A percentile compares a stretch with the other conserved stretches of the same genome.
phyloP scores from a whole-genome alignment of 2,888 invertebrate species.

The Drosophila infuscata region DNA sequence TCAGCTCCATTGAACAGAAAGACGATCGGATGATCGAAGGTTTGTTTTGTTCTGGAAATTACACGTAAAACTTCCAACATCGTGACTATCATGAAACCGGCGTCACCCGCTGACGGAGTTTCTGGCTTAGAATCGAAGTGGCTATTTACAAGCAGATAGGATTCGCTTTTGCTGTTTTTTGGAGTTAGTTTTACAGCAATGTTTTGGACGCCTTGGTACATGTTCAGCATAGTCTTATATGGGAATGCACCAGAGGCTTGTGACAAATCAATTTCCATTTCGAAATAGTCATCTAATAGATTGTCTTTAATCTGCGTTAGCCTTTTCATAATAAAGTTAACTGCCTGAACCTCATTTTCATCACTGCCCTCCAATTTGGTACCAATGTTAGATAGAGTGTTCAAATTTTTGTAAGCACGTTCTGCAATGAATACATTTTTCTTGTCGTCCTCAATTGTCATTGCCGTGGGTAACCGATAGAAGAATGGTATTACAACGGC shows the following conservation, averaged over 20 bases:
- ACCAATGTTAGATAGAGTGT: conserved; percentile 46
- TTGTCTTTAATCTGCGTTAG: conserved; percentile 62
- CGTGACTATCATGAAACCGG: conserved; percentile 87
- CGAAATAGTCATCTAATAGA: conserved; percentile 67
- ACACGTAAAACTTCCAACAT: conserved; percentile 87
- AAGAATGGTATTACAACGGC: conserved; percentile 59
- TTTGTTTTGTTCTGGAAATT: conserved; percentile 81
- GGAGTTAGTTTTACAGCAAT: conserved; percentile 74
- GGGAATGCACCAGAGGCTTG: conserved; percentile 70
- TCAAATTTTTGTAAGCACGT: conserved; percentile 85
- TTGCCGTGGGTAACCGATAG: conserved; percentile 59
- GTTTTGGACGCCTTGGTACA: conserved; percentile 82
- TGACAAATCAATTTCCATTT: conserved; percentile 80
- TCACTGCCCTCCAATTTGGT: conserved; percentile 87
- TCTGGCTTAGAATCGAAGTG: conserved; percentile 96
- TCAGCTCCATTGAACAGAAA: conserved; percentile 90
- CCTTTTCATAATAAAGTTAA: conserved; percentile 85
- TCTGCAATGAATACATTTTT: conserved; percentile 88
- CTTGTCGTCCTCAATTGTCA: conserved; percentile 45
- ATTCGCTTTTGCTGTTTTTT: conserved; percentile 36
- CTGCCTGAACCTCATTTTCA: conserved; percentile 89
- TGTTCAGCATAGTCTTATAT: conserved; percentile 54
- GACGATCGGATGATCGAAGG: conserved; percentile 86
- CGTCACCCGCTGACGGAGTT: conserved; percentile 87
- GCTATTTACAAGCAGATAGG: conserved; percentile 88